A percentile compares a stretch with the other conserved stretches of the same genome.
Evolutionary conservation across 2,113 vertebrate species (phyloP).

Genomic region (Nerophis ophidion): DNA sequence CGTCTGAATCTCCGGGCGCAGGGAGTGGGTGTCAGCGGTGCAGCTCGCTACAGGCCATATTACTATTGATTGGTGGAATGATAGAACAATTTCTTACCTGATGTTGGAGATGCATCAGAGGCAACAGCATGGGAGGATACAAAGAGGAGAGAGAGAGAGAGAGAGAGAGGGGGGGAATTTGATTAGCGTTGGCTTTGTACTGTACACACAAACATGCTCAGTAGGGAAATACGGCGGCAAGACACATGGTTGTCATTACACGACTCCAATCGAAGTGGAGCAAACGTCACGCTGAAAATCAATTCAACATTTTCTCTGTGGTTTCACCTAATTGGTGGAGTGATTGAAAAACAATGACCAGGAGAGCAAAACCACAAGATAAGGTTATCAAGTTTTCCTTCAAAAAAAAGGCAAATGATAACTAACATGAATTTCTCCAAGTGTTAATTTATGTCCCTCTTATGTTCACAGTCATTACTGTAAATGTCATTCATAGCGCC

Average conservation of each 20-base stretch:
- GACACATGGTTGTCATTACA: conserved; percentile 41
- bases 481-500: too few species aligned
- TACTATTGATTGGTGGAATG: conserved; percentile 66
- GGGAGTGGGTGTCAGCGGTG: conserved; percentile 37
- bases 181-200: conserved; percentile 59
- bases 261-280: conserved; percentile 41
- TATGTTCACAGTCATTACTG: too few species aligned
- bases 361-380: conserved; percentile 19
- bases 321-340: conserved; percentile 21
- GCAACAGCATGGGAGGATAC: conserved; percentile 35
- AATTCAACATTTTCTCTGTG: conserved; percentile 35
- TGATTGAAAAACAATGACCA: conserved; percentile 22
- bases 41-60: conserved; percentile 60
- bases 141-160: conserved; percentile 29
- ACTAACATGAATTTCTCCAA: neutral
- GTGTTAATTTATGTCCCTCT: too few species aligned
- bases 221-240: conserved; percentile 33
- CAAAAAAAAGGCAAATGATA: neutral
- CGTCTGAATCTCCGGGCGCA: conserved; percentile 61
- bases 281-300: conserved; percentile 38
- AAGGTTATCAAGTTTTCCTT: conserved; percentile 6
- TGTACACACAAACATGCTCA: conserved; percentile 49
- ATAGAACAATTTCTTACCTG: conserved; percentile 72
- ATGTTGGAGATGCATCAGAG: conserved; percentile 63
- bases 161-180: conserved; percentile 55